Evolutionary conservation across 2,113 vertebrate genomes (phyloP).

Genomic region (Hypocryptadius cinnamomeus): DNA sequence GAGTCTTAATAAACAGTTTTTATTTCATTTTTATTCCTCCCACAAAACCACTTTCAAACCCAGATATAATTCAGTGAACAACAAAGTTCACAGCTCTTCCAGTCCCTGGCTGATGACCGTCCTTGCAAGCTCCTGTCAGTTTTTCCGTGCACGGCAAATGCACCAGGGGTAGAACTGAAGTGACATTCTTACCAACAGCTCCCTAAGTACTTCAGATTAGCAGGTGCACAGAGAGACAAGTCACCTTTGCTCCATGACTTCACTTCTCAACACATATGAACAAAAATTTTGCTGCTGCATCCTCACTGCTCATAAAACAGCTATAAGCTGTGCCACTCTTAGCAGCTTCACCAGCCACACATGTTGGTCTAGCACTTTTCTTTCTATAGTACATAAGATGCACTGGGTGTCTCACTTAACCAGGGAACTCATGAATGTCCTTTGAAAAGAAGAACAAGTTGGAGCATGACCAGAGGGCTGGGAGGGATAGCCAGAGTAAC

Average conservation of each 20-base stretch:
- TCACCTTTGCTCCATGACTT: not conserved
- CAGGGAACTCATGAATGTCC: not conserved
- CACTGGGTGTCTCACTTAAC: not conserved
- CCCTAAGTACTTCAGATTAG: not conserved
- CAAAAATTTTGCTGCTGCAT: not conserved
- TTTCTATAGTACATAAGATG: not conserved
- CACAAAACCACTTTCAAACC: not conserved
- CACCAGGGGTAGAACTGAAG: not conserved
- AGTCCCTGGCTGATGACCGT: rapidly evolving
- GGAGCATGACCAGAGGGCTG: not conserved
- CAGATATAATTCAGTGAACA: not conserved
- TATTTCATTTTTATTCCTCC: not conserved
- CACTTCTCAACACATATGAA: not conserved
- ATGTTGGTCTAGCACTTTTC: not conserved
- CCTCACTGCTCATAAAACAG: not conserved
- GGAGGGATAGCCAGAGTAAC: not conserved
- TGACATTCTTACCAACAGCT: not conserved
- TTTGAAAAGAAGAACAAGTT: not conserved
- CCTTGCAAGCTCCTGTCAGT: not conserved
- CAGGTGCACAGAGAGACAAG: not conserved
- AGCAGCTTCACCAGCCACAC: not conserved
- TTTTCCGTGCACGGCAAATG: not conserved
- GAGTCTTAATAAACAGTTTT: not conserved
- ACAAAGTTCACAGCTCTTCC: not conserved
- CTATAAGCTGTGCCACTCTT: not conserved